Conservation (phyloP, 2,797 vertebrate genomes). For the Scleropages formosus region DNA sequence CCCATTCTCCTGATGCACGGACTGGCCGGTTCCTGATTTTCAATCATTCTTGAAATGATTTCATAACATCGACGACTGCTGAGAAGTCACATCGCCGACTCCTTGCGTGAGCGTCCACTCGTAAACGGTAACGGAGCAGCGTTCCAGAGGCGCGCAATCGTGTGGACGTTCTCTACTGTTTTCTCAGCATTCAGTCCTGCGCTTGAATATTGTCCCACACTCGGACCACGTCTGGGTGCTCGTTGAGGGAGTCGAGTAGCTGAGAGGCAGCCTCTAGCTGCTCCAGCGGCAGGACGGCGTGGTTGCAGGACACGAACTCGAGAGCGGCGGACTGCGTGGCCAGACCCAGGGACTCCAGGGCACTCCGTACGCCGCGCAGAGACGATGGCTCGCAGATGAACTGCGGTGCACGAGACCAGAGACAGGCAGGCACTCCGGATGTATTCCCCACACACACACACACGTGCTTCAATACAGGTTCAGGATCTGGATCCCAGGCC, state of each 20-base stretch:
- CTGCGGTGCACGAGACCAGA: slow-evolving; percentile 53
- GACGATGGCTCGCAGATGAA: slow-evolving; percentile 75
- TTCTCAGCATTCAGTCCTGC: slow-evolving; percentile 43
- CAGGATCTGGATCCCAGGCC: too few relatives aligned
- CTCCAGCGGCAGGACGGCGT: slow-evolving; percentile 56
- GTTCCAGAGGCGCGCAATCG: not conserved
- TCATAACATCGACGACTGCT: not conserved
- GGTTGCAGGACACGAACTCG: slow-evolving; percentile 71
- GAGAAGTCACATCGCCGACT: slow-evolving; percentile 14
- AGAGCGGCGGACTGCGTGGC: slow-evolving; percentile 61
- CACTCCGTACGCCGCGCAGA: slow-evolving; percentile 64
- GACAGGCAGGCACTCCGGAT: not conserved
- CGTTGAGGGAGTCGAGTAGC: slow-evolving; percentile 73
- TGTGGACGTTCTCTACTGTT: not conserved
- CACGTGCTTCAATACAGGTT: not conserved
- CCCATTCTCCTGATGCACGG: too few relatives aligned
- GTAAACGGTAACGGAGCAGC: not conserved
- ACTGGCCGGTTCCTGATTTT: too few relatives aligned
- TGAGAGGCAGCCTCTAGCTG: slow-evolving; percentile 68
- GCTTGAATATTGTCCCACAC: slow-evolving; percentile 85
- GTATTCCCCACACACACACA: too few relatives aligned
- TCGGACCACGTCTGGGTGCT: slow-evolving; percentile 71
- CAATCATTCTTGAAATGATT: too few relatives aligned
- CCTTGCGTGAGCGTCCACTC: not conserved
- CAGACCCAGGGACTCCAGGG: slow-evolving; percentile 70